These are phyloP conservation scores for Artibeus lituratus DNA, from an alignment of 2,797 vertebrate species.

Conservation along the genomic window DNA sequence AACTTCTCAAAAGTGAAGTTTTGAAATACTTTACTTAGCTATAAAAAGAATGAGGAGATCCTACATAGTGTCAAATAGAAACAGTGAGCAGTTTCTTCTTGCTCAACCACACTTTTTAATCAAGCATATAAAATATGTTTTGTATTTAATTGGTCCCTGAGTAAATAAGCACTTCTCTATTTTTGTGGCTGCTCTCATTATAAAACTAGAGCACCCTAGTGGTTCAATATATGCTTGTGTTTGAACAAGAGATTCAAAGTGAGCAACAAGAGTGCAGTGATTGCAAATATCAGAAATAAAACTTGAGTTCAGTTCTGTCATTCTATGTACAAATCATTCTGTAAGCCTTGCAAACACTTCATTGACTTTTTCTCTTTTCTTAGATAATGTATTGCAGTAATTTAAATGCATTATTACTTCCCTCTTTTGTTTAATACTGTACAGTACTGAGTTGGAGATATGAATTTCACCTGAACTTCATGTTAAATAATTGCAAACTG, in stretches of 20 bases:
- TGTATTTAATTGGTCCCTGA: neutral
- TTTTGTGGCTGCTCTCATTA: neutral
- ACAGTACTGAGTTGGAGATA: neutral
- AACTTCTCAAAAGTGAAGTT: neutral
- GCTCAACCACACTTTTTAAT: neutral
- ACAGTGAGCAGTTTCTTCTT: neutral
- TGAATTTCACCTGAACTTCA: neutral
- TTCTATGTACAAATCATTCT: neutral
- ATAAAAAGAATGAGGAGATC: neutral
- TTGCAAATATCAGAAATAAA: neutral
- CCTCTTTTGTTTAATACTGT: neutral
- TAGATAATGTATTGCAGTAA: neutral
- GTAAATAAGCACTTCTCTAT: neutral
- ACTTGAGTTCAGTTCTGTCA: neutral
- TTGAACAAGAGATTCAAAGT: neutral
- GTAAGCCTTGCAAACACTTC: neutral
- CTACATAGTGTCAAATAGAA: neutral
- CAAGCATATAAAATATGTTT: neutral
- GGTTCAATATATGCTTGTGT: neutral
- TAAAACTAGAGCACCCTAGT: neutral
- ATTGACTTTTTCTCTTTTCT: neutral
- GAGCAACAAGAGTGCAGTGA: neutral
- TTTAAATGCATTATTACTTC: neutral
- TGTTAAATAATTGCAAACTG: neutral
- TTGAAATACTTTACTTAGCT: slow-evolving; percentile 6